Conservation (phyloP, 2,888 invertebrate species). For the Cataglyphis cursor region DNA sequence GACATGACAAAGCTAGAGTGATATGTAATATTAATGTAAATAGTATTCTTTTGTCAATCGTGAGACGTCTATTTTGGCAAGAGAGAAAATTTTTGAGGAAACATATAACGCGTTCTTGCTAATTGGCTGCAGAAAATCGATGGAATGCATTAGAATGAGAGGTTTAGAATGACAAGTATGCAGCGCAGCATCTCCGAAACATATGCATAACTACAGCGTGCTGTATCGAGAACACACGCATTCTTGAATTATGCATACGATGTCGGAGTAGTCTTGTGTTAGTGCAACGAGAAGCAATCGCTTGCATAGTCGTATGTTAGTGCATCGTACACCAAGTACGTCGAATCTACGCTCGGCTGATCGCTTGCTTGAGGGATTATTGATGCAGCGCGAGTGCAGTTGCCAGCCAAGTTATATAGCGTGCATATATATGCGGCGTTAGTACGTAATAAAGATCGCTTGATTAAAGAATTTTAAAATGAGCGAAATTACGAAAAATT, state of each 20-base stretch:
- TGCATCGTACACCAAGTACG: constrained; percentile 26
- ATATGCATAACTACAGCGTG: constrained; percentile 76
- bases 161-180: constrained; percentile 33
- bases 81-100: not conserved
- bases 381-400: constrained; percentile 32
- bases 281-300: constrained; percentile 53
- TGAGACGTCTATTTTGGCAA: not conserved
- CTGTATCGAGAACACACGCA: constrained; percentile 74
- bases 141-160: constrained; percentile 52
- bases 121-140: constrained; percentile 68
- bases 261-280: constrained; percentile 70
- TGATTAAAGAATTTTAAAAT: not conserved
- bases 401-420: constrained; percentile 21
- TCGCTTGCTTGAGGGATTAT: constrained; percentile 45
- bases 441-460: not conserved
- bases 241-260: constrained; percentile 80
- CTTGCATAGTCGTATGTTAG: not conserved
- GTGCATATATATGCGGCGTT: not conserved
- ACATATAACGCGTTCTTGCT: constrained; percentile 39
- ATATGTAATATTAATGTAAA: not conserved
- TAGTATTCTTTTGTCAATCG: constrained; percentile 1
- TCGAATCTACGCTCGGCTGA: constrained; percentile 55
- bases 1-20: not conserved
- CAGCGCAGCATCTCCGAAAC: constrained; percentile 64
- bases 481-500: not conserved